These are phyloP conservation scores for Amphiprion percula DNA, from an alignment of 2,113 vertebrate species.

Conservation along the genomic window DNA sequence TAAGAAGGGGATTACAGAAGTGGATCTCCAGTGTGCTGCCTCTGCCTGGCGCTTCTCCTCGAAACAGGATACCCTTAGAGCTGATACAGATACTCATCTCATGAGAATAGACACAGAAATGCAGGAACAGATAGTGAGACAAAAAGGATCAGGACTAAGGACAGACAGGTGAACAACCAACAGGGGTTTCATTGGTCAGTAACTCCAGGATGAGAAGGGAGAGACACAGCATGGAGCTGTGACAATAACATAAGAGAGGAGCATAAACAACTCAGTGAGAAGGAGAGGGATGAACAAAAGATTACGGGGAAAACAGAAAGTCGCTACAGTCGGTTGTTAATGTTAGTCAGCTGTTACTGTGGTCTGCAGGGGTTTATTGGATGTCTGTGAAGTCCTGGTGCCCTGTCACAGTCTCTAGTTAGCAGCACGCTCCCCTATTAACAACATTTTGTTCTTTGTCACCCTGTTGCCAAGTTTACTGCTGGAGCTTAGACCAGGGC, in stretches of 20 bases:
- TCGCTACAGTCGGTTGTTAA: conserved; percentile 20
- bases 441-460: conserved; percentile 69
- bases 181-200: conserved; percentile 18
- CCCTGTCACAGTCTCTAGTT: conserved; percentile 61
- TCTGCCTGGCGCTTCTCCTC: neutral
- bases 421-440: conserved; percentile 54
- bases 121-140: conserved; percentile 10
- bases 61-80: conserved; percentile 34
- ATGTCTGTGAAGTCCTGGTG: conserved; percentile 22
- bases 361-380: conserved; percentile 26
- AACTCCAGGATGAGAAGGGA: conserved; percentile 22
- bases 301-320: neutral
- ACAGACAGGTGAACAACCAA: conserved; percentile 27
- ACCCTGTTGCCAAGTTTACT: conserved; percentile 58
- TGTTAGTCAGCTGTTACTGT: conserved; percentile 31
- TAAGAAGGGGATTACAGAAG: conserved; percentile 37
- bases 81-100: conserved; percentile 20
- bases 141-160: conserved; percentile 20
- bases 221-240: neutral
- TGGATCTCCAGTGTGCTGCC: neutral
- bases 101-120: conserved; percentile 24
- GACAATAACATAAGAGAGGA: conserved; percentile 17
- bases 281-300: conserved; percentile 6
- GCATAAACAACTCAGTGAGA: neutral
- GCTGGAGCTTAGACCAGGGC: conserved; percentile 12